Evolutionary conservation across 2,113 vertebrate genomes (phyloP), one percentile per base, ranked within the genome.

Genomic region (pig (Sus scrofa)): DNA sequence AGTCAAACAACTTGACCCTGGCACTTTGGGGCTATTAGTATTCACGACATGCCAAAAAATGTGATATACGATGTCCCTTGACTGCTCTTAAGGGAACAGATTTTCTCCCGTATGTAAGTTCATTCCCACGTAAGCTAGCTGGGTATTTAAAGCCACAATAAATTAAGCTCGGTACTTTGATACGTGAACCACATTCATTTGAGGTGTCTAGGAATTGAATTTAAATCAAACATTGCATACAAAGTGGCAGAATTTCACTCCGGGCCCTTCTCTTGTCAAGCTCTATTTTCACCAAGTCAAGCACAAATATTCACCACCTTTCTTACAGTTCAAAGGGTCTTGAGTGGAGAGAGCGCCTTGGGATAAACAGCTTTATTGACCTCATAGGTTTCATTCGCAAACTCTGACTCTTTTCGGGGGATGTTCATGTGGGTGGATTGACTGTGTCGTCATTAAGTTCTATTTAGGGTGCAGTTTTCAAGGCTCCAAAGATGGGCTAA

Each of bases 181-280:
- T 44, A 65, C 83, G 50, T 11, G 74, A 93, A 71, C 37, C 65
- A 52, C 75, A 73, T 89, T 92, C 79, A 86, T 84, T 84, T 37
- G 20, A 52, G 32, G 15, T 52, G 95, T 95, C 96, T 90, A 96
- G 96, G 94, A 97, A 92, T 3, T 87, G 92, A 86, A 73, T 86
- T 86, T 93, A 97, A 97, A 92, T 93, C 83, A 96, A 83, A 96
- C 56, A 81, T 52, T 54, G 26, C 92, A 56, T 56, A n/a, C 71
- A 81, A 71, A 78, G 67, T 63, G 86, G 70, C 70, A 81, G 74
- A 70, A 75, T 44, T 86, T 79, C 75, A 86, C 74, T 89, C 70
- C 73, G 79, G 81, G 79, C 32, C 16, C 86, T 34, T 63, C 58
- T 74, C 37, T 67, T 58, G 6, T 75, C 81, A 60, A n/a, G 52